These are phyloP conservation scores for Scleropages formosus DNA, from an alignment of 2,797 vertebrate species.

Conservation along the genomic window DNA sequence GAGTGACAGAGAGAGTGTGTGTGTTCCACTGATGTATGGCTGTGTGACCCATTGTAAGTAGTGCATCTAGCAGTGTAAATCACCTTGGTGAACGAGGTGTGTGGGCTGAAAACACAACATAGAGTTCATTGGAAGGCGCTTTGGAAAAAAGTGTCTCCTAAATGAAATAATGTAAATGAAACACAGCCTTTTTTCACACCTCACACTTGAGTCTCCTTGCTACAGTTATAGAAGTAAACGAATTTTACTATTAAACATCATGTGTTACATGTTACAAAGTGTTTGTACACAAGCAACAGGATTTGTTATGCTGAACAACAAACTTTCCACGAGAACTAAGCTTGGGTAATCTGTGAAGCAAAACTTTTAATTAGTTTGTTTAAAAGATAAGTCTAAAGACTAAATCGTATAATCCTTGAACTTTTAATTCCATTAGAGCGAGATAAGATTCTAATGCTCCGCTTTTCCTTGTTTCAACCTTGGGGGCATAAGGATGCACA, in stretches of 20 bases:
- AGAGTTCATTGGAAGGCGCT: too few species aligned
- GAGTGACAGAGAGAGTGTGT: too few species aligned
- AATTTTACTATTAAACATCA: too few species aligned
- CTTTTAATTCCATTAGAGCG: conserved; percentile 30
- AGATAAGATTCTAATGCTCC: conserved; percentile 35
- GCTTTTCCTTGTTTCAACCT: conserved; percentile 21
- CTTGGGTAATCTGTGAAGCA: conserved; percentile 26
- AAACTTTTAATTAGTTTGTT: conserved; percentile 35
- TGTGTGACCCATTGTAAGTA: too few species aligned
- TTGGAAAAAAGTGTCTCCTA: too few species aligned
- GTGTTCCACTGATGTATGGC: too few species aligned
- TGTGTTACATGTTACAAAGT: background rate
- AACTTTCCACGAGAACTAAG: conserved; percentile 14
- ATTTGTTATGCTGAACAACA: conserved; percentile 3
- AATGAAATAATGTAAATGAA: too few species aligned
- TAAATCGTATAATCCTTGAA: conserved; percentile 33
- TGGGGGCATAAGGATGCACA: conserved; percentile 1
- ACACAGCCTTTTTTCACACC: background rate
- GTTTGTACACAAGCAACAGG: background rate
- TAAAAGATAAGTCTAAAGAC: conserved; percentile 29
- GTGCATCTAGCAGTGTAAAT: too few species aligned
- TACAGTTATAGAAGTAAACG: too few species aligned
- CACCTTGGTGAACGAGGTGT: too few species aligned
- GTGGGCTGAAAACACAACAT: too few species aligned
- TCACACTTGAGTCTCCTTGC: background rate